Evolutionary conservation across 2,113 vertebrate genomes (phyloP).

Genomic region (Balaeniceps rex): DNA sequence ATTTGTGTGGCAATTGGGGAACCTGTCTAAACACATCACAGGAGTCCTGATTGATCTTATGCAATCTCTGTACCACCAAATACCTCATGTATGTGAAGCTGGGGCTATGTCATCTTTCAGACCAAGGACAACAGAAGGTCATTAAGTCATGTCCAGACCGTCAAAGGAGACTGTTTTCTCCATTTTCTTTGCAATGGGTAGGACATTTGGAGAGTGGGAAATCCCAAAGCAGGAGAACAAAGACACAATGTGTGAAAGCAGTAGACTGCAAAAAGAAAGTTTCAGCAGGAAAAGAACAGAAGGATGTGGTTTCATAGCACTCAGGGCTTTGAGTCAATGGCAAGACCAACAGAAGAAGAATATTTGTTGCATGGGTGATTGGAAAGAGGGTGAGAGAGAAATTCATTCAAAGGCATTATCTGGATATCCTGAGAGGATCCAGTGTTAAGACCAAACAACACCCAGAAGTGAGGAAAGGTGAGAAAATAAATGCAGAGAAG

Average conservation of each 20-base stretch:
- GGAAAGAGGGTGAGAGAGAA: background rate
- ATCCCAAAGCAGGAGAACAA: background rate
- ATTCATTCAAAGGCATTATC: background rate
- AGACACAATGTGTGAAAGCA: background rate
- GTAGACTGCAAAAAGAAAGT: background rate
- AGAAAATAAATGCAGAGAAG: background rate
- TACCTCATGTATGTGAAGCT: background rate
- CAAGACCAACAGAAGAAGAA: background rate
- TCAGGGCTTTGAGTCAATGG: background rate
- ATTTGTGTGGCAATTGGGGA: conserved; percentile 48
- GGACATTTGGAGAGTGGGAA: background rate
- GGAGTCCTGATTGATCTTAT: conserved; percentile 39
- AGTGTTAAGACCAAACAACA: background rate
- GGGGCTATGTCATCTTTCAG: conserved; percentile 4
- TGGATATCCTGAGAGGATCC: background rate
- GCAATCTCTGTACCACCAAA: conserved; percentile 22
- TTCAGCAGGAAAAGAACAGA: background rate
- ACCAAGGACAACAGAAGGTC: conserved; percentile 15
- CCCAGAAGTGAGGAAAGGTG: background rate
- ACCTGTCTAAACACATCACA: conserved; percentile 48
- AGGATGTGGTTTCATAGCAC: background rate
- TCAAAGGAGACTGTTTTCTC: background rate
- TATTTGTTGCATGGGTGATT: background rate
- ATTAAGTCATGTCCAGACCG: background rate
- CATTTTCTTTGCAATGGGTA: background rate